Base-by-base conservation (phyloP, 2,113 vertebrate species). In the Cyprinodon brontotheroides region DNA sequence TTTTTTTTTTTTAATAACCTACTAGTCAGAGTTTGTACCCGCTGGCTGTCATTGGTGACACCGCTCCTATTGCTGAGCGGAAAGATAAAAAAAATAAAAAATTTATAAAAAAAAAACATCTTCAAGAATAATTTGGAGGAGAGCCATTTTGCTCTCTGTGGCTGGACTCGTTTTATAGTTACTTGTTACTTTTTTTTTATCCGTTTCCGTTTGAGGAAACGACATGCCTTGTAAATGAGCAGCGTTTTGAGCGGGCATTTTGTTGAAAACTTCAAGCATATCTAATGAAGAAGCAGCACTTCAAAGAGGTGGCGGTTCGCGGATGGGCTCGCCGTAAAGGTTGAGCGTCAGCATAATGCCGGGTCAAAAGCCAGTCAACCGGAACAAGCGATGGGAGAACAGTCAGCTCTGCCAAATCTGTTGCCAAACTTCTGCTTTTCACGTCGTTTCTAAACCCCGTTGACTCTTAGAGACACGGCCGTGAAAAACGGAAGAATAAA, bases 261-360 rank as follows among this genome's bases (percentile, higher is more conserved):
- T 83, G 89, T 80, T 80, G 66, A 78, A 87, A 87, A 70, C 7
- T 43, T 81, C 70, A 90, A 93, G 95, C 91, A 94, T 93, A 94
- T 94, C 92, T 94, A 92, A 92, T 87, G 72, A n/a, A 90, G 67
- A 14, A 90, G 88, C 93, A 87, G 85, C 92, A 93, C 93, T 93
- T 93, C 72, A 72, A 64, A 71, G 73, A 78, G 81, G 77, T 75
- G 4, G 63, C 45, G 13, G 12, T 36, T 75, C 53, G 45, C 50
- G 47, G 12, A 72, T 68, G 29, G 36, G 6, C 62, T 68, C 57
- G 59, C 70, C 65, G 70, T 48, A 63, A 68, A 9, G 64, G 77
- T 60, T 62, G 67, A 37, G 40, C 48, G 41, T 73, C 68, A 37
- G 71, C 36, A 4, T 74, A 65, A 74, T 69, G 81, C 81, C 73